Conservation (phyloP, 92 coral and sea anemone species). For the Heteractis magnifica region DNA sequence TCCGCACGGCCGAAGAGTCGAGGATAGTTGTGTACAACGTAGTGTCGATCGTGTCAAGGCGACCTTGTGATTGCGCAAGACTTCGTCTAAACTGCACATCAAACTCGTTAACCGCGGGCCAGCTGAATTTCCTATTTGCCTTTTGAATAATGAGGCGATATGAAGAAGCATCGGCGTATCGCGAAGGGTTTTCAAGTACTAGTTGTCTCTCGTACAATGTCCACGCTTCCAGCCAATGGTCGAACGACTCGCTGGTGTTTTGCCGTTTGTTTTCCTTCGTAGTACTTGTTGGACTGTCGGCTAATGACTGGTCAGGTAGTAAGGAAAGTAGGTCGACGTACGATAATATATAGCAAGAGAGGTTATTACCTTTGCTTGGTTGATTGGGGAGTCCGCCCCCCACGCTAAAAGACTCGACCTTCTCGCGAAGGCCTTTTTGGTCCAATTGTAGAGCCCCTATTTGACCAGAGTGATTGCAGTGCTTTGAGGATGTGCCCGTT, state of each 20-base stretch:
- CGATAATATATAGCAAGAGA: too few species aligned
- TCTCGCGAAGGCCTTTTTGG: neutral
- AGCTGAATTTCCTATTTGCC: neutral
- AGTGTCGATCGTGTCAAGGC: constrained; percentile 15
- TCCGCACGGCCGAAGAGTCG: constrained; percentile 25
- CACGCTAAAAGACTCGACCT: neutral
- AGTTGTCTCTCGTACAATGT: neutral
- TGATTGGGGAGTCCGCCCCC: neutral
- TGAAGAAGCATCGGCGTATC: neutral
- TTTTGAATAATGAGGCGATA: neutral
- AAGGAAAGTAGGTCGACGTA: too few species aligned
- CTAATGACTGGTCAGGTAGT: too few species aligned
- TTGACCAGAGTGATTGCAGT: constrained; percentile 1
- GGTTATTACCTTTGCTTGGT: neutral
- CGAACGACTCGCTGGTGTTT: constrained; percentile 10
- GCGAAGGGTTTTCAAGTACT: neutral
- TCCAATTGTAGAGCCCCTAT: constrained; percentile 17
- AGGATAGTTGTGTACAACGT: constrained; percentile 33
- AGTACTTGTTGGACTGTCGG: neutral
- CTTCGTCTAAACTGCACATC: constrained; percentile 5
- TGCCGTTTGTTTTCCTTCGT: neutral
- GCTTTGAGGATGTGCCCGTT: neutral
- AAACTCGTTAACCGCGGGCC: constrained; percentile 8
- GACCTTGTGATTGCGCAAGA: neutral
- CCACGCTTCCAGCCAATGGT: constrained; percentile 27